Conservation (phyloP, 2,113 vertebrate genomes). For the Hypocryptadius cinnamomeus region DNA sequence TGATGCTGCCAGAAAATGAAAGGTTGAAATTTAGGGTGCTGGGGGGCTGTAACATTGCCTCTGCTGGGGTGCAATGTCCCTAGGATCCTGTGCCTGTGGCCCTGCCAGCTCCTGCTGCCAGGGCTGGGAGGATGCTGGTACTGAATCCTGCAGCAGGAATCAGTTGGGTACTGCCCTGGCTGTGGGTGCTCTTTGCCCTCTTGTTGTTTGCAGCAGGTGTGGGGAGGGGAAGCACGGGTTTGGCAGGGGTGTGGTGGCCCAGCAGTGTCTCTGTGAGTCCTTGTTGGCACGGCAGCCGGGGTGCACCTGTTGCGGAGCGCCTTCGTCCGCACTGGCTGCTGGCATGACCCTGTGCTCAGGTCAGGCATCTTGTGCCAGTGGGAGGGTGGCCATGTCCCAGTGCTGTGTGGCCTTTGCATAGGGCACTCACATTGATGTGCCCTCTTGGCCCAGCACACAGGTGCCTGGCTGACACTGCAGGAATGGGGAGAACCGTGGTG, state of each 20-base stretch:
- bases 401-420: rapidly evolving
- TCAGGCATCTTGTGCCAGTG: not conserved
- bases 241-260: not conserved
- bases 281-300: rapidly evolving
- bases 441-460: rapidly evolving
- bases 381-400: not conserved
- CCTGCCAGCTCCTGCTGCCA: not conserved
- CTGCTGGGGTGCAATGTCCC: not conserved
- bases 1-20: not conserved
- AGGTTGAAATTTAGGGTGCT: not conserved
- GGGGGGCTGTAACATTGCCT: not conserved
- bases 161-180: rapidly evolving
- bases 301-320: not conserved
- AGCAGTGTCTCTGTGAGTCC: not conserved
- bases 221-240: rapidly evolving
- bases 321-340: not conserved
- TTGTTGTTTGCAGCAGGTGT: rapidly evolving
- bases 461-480: not conserved
- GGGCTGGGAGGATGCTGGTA: not conserved
- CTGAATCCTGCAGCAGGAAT: not conserved
- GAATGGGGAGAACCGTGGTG: rapidly evolving
- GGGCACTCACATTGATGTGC: rapidly evolving
- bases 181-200: not conserved
- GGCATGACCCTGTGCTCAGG: not conserved
- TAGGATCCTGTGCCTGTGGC: too few species aligned